Evolutionary conservation across 2,888 invertebrate species (phyloP), one percentile per base, ranked within the genome.

Genomic region (Heliconius ismenius): DNA sequence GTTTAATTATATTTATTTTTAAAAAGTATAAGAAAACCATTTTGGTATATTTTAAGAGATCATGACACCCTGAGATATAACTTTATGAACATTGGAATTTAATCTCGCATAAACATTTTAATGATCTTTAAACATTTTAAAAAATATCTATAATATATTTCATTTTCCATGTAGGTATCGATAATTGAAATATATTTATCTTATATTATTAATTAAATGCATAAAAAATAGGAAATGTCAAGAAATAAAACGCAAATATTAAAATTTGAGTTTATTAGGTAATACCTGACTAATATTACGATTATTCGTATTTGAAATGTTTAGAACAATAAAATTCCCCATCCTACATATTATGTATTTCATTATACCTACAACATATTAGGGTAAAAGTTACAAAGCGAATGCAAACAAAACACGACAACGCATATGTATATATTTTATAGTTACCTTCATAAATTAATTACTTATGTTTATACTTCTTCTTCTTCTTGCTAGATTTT

Each of bases 401-500:
- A 83, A 81, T 78, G 78, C 74, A 79, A 80, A 79, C 75, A 73
- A 79, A 76, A 78, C 77, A 79, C 76, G 78, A 76, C 75, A 63
- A 75, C 60, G 60, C 68, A 69, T 54, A 63, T 69, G n/a, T n/a
- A 58, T 58, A 54, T 58, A 58, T 58, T 60, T 60, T 76, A 18
- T 32, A 58, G 28, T 2, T 28, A 54, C 32, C 11, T 26, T 24
- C 39, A 49, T 28, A 73, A 77, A 54, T 62, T 64, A 79, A 78
- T 87, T 89, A 93, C 89, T 93, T 93, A 87, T 93, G 92, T 84
- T 93, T 94, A 80, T 95, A 95, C 89, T 96, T 97, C 88, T 96
- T 97, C 91, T 96, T 96, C 88, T 97, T 97, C 86, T 96, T 96
- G 83, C 95, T 94, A 39, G 95, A 95, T 83, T 96, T 96, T 84